Evolutionary conservation across 2,888 invertebrate species (phyloP).

Genomic region (Ectropis crepuscularia): DNA sequence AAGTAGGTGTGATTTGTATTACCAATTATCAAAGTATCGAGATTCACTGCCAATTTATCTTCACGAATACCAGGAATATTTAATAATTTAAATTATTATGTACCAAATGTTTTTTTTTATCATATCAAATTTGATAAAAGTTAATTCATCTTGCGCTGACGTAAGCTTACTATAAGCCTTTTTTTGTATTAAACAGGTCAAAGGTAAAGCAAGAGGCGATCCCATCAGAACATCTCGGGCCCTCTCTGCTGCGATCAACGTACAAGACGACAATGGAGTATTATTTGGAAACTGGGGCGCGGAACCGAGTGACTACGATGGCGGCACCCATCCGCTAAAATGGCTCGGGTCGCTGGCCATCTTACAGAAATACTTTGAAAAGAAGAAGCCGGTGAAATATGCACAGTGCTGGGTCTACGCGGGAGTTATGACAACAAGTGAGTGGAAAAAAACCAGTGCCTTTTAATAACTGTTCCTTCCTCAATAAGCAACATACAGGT

Average conservation of each 20-base stretch:
- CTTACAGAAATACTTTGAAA: conserved; percentile 92
- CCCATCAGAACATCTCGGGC: conserved; percentile 91
- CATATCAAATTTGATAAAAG: background rate
- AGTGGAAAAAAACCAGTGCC: conserved; percentile 39
- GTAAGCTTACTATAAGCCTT: conserved; percentile 2
- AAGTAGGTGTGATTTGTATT: no score
- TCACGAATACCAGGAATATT: conserved; percentile 8
- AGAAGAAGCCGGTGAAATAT: conserved; percentile 94
- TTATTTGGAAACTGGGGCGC: conserved; percentile 95
- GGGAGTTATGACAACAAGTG: conserved; percentile 94
- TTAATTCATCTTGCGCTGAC: background rate
- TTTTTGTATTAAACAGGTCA: conserved; percentile 58
- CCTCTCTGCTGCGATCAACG: conserved; percentile 95
- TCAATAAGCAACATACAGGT: no score
- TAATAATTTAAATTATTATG: background rate
- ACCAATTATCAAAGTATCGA: no score
- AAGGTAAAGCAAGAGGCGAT: conserved; percentile 88
- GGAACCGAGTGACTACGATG: conserved; percentile 92
- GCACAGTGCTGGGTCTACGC: conserved; percentile 99
- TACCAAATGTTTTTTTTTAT: background rate
- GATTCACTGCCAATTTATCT: background rate
- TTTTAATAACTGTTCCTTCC: background rate
- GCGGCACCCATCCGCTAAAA: conserved; percentile 93
- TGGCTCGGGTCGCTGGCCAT: conserved; percentile 96
- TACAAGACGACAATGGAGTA: conserved; percentile 94